A percentile compares a stretch with the other conserved stretches of the same genome.
Conservation (phyloP, 2,797 vertebrate species). For the Mormyrops boulengeri region DNA sequence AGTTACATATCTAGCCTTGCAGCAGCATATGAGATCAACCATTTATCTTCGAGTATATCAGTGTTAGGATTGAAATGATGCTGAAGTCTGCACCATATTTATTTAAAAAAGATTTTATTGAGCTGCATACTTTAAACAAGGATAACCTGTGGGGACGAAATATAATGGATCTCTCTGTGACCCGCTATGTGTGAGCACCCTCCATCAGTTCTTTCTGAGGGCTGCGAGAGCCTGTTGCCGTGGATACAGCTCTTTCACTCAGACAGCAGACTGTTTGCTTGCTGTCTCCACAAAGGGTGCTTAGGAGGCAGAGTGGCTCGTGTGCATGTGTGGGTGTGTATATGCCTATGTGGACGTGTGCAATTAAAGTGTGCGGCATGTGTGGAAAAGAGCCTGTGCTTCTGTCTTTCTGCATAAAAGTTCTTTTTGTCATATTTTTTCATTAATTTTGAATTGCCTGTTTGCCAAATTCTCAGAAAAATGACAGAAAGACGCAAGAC, state of each 20-base stretch:
- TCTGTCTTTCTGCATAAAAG: not conserved
- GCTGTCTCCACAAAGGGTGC: slow-evolving; percentile 9
- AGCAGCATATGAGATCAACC: not conserved
- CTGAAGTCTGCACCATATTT: not conserved
- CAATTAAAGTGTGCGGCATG: not conserved
- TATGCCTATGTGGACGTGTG: slow-evolving; percentile 4
- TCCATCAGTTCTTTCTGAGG: slow-evolving; percentile 10
- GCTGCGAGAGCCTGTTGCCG: slow-evolving; percentile 52
- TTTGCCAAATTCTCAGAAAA: not conserved
- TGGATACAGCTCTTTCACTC: slow-evolving; percentile 56
- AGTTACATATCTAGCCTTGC: not conserved
- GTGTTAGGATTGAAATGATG: not conserved
- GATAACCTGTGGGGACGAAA: not conserved
- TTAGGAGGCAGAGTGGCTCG: slow-evolving; percentile 10
- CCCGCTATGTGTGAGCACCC: not conserved
- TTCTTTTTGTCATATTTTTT: not conserved
- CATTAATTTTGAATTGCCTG: not conserved
- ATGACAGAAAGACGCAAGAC: not conserved
- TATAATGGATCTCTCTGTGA: not conserved
- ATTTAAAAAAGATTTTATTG: not conserved
- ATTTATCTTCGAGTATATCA: not conserved
- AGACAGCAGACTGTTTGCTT: slow-evolving; percentile 51
- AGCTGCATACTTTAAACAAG: not conserved
- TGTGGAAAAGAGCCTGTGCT: not conserved
- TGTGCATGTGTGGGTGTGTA: slow-evolving; percentile 16